Percentiles rank a stretch among this genome's conserved stretches.
Conservation (phyloP, 1,140 invertebrate genomes). For the Euwallacea similis region DNA sequence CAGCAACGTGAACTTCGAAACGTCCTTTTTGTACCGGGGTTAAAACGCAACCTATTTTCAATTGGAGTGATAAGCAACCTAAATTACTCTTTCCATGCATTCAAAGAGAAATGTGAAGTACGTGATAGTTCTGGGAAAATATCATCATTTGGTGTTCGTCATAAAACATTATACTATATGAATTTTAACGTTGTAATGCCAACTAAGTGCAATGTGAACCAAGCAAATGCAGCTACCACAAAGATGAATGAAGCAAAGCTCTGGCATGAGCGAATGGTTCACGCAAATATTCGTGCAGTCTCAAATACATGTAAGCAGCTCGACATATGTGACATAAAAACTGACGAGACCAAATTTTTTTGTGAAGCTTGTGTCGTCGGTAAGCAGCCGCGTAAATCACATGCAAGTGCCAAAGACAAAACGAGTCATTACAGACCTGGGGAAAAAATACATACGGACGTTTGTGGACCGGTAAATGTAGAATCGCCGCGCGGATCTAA, state of each 20-base stretch:
- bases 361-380: neutral
- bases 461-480: conserved; percentile 49
- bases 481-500: conserved; percentile 44
- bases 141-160: neutral
- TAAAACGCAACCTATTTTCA: conserved; percentile 23
- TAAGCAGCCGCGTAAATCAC: too few species aligned
- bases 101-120: conserved; percentile 1
- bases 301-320: neutral
- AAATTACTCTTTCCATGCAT: neutral
- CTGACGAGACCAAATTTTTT: neutral
- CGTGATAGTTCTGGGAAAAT: conserved; percentile 1
- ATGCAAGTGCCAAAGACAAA: too few species aligned
- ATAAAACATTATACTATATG: conserved; percentile 4
- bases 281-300: conserved; percentile 39
- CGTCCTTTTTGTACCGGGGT: conserved; percentile 8
- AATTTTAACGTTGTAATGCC: conserved; percentile 1
- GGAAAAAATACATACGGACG: conserved; percentile 44
- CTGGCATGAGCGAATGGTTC: conserved; percentile 42
- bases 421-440: neutral
- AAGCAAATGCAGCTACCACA: conserved; percentile 9
- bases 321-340: neutral
- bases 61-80: conserved; percentile 10
- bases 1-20: neutral
- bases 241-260: conserved; percentile 11
- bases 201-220: neutral